phyloP scores from a whole-genome alignment of 2,797 vertebrate genomes.

The Oryzias sinensis region DNA sequence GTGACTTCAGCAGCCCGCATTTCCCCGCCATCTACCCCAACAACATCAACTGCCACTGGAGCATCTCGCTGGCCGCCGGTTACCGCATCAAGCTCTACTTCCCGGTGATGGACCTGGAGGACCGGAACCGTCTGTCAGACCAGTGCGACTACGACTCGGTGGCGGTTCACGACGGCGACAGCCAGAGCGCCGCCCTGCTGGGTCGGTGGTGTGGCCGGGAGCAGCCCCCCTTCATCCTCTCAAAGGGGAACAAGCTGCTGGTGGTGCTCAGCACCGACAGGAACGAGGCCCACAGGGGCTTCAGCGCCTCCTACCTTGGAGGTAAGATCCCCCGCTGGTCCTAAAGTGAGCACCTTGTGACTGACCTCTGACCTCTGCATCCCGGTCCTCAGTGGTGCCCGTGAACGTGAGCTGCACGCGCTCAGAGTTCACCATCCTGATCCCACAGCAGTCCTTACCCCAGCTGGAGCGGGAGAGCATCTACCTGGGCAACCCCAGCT shows the following conservation, averaged over 20 bases:
- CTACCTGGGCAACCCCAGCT: conserved; percentile 90
- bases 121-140: conserved; percentile 85
- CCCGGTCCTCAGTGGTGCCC: conserved; percentile 84
- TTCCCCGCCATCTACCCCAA: conserved; percentile 94
- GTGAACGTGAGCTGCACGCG: conserved; percentile 94
- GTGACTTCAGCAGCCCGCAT: conserved; percentile 93
- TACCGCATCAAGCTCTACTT: conserved; percentile 90
- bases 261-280: conserved; percentile 90
- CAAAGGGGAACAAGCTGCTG: conserved; percentile 84
- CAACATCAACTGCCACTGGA: conserved; percentile 97
- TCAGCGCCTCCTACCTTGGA: conserved; percentile 87
- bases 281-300: conserved; percentile 84
- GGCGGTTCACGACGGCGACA: conserved; percentile 83
- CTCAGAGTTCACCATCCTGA: conserved; percentile 94
- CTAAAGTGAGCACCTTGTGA: background rate
- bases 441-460: conserved; percentile 83
- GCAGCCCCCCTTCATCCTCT: conserved; percentile 76
- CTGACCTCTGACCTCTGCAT: conserved; percentile 5
- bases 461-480: conserved; percentile 87
- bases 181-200: conserved; percentile 78
- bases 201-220: conserved; percentile 91
- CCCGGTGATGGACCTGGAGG: conserved; percentile 88
- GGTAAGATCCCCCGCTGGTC: conserved; percentile 71
- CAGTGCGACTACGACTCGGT: conserved; percentile 90
- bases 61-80: conserved; percentile 80